Conservation (phyloP, 1,140 invertebrate genomes). For the Helicoverpa armigera region DNA sequence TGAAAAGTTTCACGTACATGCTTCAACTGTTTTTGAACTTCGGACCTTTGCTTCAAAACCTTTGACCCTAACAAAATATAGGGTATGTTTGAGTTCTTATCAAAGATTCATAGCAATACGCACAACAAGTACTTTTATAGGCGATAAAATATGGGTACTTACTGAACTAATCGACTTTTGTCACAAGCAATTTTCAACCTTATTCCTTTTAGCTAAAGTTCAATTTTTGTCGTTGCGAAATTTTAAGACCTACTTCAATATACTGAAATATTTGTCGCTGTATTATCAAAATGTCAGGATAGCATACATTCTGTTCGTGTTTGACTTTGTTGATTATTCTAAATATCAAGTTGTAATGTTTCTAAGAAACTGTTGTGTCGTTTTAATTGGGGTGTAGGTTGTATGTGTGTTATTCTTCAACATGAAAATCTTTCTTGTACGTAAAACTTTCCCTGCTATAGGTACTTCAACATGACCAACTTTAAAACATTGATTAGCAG, state of each 20-base stretch:
- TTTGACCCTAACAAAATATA: constrained; percentile 3
- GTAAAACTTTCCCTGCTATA: no score
- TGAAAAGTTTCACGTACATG: background rate
- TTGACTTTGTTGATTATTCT: background rate
- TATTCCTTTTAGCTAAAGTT: background rate
- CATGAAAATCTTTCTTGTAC: no score
- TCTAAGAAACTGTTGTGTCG: no score
- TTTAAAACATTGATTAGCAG: no score
- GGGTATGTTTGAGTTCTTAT: background rate
- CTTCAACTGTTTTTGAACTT: background rate
- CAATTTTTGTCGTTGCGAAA: background rate
- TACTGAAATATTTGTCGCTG: background rate
- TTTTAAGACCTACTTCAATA: background rate
- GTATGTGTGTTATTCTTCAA: no score
- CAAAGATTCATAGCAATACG: constrained; percentile 24
- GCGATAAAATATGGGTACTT: background rate
- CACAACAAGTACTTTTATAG: background rate
- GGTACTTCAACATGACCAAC: no score
- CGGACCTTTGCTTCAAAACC: constrained; percentile 11
- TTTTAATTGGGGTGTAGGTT: no score
- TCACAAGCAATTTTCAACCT: background rate
- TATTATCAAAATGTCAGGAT: background rate
- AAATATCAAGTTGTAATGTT: background rate
- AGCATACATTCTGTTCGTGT: no score
- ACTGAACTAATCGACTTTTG: background rate